Percentiles rank a stretch among this genome's conserved stretches.
These are phyloP conservation scores for Ctenoplectra terminalis DNA, from an alignment of 1,140 invertebrate genomes.

Conservation along the genomic window DNA sequence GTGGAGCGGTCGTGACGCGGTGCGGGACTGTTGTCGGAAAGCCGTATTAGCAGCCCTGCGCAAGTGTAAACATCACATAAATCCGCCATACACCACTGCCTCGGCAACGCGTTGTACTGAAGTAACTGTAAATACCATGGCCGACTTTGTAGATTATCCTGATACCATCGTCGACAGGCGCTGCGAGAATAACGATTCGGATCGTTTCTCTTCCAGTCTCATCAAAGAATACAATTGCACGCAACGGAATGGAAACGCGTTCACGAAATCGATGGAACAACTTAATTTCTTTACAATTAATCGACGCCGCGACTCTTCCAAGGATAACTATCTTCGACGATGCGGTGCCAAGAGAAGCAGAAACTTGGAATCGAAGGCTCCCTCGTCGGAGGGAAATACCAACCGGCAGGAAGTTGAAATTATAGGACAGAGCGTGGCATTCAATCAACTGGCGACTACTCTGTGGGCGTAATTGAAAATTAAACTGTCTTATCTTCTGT, in stretches of 20 bases:
- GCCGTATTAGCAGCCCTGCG: constrained; percentile 79
- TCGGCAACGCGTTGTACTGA: constrained; percentile 17
- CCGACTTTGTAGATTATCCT: constrained; percentile 66
- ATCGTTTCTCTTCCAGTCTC: background rate
- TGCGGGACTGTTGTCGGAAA: constrained; percentile 76
- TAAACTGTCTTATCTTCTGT: constrained; percentile 79
- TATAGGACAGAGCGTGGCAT: constrained; percentile 4
- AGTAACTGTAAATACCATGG: constrained; percentile 68
- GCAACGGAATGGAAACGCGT: background rate
- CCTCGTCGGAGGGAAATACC: background rate
- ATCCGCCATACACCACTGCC: constrained; percentile 71
- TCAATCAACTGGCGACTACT: constrained; percentile 37
- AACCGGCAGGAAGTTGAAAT: background rate
- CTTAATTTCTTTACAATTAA: background rate
- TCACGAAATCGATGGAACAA: background rate
- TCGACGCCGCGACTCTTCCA: background rate
- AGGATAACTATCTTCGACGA: background rate
- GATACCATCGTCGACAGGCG: constrained; percentile 63
- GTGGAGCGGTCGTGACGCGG: constrained; percentile 69
- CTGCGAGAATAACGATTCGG: constrained; percentile 45
- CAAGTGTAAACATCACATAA: constrained; percentile 79
- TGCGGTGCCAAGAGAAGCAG: too few species aligned
- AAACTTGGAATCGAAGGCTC: too few species aligned
- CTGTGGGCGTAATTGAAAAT: constrained; percentile 78
- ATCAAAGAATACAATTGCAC: background rate